These are phyloP conservation scores for Pongo pygmaeus DNA, from an alignment of 2,113 vertebrate genomes.

Conservation along the genomic window DNA sequence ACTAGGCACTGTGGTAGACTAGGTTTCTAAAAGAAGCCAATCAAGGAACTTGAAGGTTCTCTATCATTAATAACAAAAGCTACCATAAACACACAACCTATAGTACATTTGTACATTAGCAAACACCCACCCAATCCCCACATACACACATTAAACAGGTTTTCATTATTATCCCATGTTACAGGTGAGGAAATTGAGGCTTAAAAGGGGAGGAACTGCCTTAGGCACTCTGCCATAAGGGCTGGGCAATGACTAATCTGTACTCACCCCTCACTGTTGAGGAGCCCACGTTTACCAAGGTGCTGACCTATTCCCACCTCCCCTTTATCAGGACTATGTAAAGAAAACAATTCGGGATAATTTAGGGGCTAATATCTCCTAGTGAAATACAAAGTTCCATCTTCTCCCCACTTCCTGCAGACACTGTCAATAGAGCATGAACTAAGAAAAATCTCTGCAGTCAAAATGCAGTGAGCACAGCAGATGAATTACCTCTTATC, in stretches of 20 bases:
- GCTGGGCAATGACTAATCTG: not conserved
- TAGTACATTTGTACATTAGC: not conserved
- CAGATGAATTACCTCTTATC: conserved; percentile 57
- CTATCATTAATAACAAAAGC: not conserved
- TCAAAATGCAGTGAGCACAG: not conserved
- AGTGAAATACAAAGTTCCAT: not conserved
- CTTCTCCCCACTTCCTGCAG: not conserved
- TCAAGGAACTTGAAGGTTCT: not conserved
- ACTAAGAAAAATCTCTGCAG: conserved; percentile 64
- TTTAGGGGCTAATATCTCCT: not conserved
- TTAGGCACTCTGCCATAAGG: not conserved
- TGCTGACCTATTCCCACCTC: not conserved
- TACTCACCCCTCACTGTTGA: not conserved
- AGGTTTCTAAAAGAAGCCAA: not conserved
- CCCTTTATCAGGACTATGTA: not conserved
- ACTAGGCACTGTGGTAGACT: not conserved
- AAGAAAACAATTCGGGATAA: not conserved
- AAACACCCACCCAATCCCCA: not conserved
- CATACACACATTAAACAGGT: not conserved
- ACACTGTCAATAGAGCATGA: conserved; percentile 30
- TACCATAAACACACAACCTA: not conserved
- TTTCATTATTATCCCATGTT: not conserved
- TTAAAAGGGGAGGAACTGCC: not conserved
- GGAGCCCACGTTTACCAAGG: not conserved
- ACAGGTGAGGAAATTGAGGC: not conserved